Evolutionary conservation across 1,140 invertebrate genomes (phyloP).

Genomic region (Aphelinus certus): DNA sequence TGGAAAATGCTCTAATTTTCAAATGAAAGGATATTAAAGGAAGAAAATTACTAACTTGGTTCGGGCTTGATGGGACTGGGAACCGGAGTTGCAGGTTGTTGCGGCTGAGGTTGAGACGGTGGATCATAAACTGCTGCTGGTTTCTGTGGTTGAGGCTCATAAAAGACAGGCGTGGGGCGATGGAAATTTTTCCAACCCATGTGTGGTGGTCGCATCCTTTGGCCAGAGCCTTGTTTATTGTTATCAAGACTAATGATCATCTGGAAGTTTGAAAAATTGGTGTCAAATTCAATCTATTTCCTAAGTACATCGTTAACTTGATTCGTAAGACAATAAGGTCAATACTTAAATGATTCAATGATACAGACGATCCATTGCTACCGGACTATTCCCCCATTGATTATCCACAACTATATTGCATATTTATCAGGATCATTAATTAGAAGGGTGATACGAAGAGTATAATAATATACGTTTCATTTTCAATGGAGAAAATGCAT

Average conservation of each 20-base stretch:
- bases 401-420: no score
- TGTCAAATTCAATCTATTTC: background rate
- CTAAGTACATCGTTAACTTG: background rate
- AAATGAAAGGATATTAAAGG: no score
- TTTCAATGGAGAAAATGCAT: no score
- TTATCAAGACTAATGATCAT: conserved; percentile 38
- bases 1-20: no score
- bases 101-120: background rate
- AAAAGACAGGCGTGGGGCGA: background rate
- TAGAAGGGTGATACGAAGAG: no score
- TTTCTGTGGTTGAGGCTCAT: background rate
- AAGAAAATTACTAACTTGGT: background rate
- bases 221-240: no score
- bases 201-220: background rate
- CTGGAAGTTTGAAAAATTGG: conserved; percentile 27
- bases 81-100: background rate
- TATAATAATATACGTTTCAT: no score
- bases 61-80: background rate
- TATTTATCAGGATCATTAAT: no score
- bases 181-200: background rate
- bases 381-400: no score
- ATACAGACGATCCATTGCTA: no score
- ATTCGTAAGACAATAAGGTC: no score
- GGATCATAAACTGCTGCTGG: background rate
- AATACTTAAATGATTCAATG: no score